Evolutionary conservation across 2,113 vertebrate genomes (phyloP), one percentile per base, ranked within the genome.

Genomic region (Paracanthobrama guichenoti): DNA sequence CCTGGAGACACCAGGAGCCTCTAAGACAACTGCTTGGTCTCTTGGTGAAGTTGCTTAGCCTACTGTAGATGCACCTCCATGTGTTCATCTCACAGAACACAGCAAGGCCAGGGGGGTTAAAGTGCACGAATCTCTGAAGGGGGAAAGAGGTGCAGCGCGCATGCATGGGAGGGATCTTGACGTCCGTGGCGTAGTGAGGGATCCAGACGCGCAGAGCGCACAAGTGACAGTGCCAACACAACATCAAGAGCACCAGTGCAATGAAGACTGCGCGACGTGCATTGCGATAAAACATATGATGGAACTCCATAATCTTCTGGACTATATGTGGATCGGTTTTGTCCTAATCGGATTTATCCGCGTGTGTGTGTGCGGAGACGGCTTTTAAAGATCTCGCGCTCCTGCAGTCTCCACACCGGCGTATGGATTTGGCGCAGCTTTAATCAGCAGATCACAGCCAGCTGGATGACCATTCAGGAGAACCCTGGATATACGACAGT

Each of bases 161-260:
- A 10, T 69, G 91, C 39, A 39, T 7, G 39, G 91, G 91, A 92
- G 90, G 91, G 92, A 90, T 91, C 91, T 78, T 86, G 88, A 79
- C 86, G 85, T 85, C 85, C 88, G 81, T 90, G 24, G 82, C 60
- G 57, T 42, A 78, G 75, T 59, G 35, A 74, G 55, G 55, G 11
- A 83, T 39, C 35, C 9, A 60, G 71, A 60, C 81, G 55, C 67
- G 22, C 64, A 44, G 57, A 64, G 67, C 80, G 73, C 81, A 20
- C 31, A 42, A 62, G 77, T 79, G 78, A 79, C 78, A 79, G 78
- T 16, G 77, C 71, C 74, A 31, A 73, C 83, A 62, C 86, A 80
- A 66, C 81, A 86, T 59, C 57, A 82, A n/a, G 44, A 79, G 44
- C 66, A 66, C 69, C 39, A 39, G 39, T 39, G 39, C 39, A 39